Base-by-base conservation (phyloP, 2,888 invertebrate genomes). In the Scaeva pyrastri region DNA sequence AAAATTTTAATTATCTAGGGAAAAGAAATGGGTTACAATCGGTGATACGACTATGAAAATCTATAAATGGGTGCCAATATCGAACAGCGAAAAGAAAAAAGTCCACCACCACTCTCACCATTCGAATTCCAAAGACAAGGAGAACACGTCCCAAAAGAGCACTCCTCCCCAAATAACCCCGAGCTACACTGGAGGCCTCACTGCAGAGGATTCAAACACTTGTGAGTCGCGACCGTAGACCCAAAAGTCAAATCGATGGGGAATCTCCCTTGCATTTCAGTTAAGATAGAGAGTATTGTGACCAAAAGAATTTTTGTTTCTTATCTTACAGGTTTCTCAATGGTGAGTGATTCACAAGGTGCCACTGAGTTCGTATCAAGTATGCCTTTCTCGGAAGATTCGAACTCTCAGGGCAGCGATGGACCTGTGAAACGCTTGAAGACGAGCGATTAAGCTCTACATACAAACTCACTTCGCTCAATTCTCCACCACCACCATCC, bases 21-120 rank as follows among this genome's bases (percentile, higher is more conserved):
- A 99, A 92, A 99, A 99, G 93, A 98, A 98, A 94, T 99, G 99
- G 98, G 98, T 99, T 0, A 98, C 98, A 0, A 98, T 99, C 89
- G 98, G 98, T 72, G 99, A 99, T 92, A 99, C 99, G 0, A 97
- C 98, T 1, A 98, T 99, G 97, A 98, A 98, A 94, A 98, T 99
- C 89, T 99, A 97, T 92, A 99, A 99, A 94, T 99, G 99, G 99
- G 99, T 99, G 55, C 99, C 99, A 2, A 96, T 97, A 90, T 96
- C 96, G 1, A 95, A 95, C 88, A 95, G 95, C 88, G 97, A 96
- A 89, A 96, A 96, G 90, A 96, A 96, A 90, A 97, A 97, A 91
- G 95, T 95, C 90, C 92, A 93, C 88, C 92, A 93, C 88, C 93
- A 93, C 89, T 93, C 93, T 88, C 93, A 93, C 87, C 68, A 96